These are phyloP conservation scores for Pammene aurita DNA, from an alignment of 2,888 invertebrate genomes.

Conservation along the genomic window DNA sequence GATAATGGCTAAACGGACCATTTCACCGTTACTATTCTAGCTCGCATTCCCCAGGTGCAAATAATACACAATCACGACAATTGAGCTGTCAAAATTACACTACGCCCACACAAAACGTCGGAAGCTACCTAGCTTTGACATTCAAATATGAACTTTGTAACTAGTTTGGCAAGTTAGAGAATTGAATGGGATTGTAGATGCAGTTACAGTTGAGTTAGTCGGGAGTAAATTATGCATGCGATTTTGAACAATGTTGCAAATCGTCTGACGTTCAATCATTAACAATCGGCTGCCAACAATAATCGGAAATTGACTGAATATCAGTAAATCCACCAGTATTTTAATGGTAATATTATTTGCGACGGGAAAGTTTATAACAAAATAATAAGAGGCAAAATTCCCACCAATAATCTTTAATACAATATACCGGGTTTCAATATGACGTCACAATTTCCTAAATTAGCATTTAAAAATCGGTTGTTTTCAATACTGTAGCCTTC, in stretches of 20 bases:
- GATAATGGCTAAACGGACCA: constrained; percentile 25
- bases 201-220: constrained; percentile 2
- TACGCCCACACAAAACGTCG: constrained; percentile 38
- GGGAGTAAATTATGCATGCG: constrained; percentile 19
- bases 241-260: constrained; percentile 55
- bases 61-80: constrained; percentile 54
- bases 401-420: background rate
- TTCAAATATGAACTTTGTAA: constrained; percentile 19
- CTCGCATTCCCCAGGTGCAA: constrained; percentile 32
- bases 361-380: background rate
- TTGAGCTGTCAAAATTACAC: constrained; percentile 67
- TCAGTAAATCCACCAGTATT: constrained; percentile 8
- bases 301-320: constrained; percentile 32
- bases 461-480: constrained; percentile 8
- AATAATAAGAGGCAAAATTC: background rate
- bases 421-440: background rate
- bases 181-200: background rate
- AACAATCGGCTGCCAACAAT: constrained; percentile 50
- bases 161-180: background rate
- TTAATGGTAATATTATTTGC: background rate
- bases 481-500: constrained; percentile 23
- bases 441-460: constrained; percentile 22
- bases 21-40: constrained; percentile 27
- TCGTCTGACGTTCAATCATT: constrained; percentile 56
- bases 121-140: background rate